Evolutionary conservation across 2,797 vertebrate genomes (phyloP).

Genomic region (Poecilia velifera): DNA sequence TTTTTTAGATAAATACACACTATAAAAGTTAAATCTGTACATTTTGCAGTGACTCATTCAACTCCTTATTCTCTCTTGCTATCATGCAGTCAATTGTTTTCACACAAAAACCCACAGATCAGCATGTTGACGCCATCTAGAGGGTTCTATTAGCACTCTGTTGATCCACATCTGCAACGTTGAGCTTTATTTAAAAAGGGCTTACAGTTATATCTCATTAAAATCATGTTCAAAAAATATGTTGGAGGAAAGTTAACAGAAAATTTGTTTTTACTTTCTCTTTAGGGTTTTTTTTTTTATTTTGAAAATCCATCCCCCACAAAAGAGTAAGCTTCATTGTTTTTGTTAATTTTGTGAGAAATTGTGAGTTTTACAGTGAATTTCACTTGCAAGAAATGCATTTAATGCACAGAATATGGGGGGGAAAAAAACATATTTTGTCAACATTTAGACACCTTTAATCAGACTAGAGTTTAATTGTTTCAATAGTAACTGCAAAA

Average conservation of each 20-base stretch:
- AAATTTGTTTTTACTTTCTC: not conserved
- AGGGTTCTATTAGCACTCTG: constrained; percentile 64
- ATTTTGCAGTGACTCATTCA: not conserved
- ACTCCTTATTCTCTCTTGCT: constrained; percentile 22
- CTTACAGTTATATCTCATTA: constrained; percentile 3
- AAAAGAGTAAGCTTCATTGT: not conserved
- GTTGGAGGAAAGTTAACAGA: not conserved
- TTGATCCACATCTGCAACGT: constrained; percentile 4
- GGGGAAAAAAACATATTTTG: not conserved
- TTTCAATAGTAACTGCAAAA: not conserved
- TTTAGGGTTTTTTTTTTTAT: not conserved
- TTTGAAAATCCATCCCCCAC: not conserved
- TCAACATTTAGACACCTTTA: not conserved
- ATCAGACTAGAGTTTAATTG: not conserved
- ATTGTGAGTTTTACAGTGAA: not conserved
- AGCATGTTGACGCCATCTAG: constrained; percentile 85
- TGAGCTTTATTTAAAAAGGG: constrained; percentile 16
- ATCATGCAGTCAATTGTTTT: constrained; percentile 32
- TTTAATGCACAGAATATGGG: not conserved
- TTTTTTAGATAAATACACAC: constrained; percentile 15
- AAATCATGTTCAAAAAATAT: not conserved
- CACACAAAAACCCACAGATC: constrained; percentile 50
- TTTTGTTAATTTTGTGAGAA: not conserved
- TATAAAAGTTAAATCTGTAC: not conserved
- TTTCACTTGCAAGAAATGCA: not conserved